Evolutionary conservation across 2,888 invertebrate genomes (phyloP).

Genomic region (Drosophila macrothrix): DNA sequence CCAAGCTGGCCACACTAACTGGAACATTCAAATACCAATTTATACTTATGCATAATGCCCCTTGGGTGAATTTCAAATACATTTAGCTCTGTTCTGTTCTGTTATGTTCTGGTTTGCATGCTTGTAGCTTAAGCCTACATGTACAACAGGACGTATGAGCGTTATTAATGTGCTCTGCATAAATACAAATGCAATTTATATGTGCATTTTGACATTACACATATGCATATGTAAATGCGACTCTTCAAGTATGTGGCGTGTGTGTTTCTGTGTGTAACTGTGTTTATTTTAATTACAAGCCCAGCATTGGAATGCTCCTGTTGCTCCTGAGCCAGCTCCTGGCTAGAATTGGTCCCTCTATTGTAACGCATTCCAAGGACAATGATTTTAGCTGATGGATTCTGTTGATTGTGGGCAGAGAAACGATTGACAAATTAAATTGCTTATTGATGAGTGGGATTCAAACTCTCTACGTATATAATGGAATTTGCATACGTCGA

Average conservation of each 20-base stretch:
- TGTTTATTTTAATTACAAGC: conserved; percentile 77
- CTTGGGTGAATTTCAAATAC: conserved; percentile 20
- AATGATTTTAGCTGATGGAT: conserved; percentile 63
- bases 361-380: conserved; percentile 43
- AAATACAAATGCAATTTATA: conserved; percentile 66
- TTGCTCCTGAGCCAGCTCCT: conserved; percentile 8
- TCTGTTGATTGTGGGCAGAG: conserved; percentile 67
- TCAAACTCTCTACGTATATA: conserved; percentile 12
- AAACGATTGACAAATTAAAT: conserved; percentile 79
- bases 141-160: conserved; percentile 70
- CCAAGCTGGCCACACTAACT: conserved; percentile 19
- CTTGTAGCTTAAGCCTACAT: conserved; percentile 24
- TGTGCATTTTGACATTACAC: conserved; percentile 69
- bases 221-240: conserved; percentile 31
- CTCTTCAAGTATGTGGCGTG: background rate
- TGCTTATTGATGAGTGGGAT: conserved; percentile 76
- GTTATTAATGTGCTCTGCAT: conserved; percentile 70
- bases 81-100: conserved; percentile 1
- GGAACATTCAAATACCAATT: conserved; percentile 27
- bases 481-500: conserved; percentile 52
- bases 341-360: conserved; percentile 39
- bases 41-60: background rate
- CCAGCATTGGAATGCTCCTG: conserved; percentile 22
- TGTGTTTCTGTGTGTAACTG: conserved; percentile 19
- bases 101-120: conserved; percentile 11